Conservation (phyloP, 2,113 vertebrate genomes). For the Ivindomyrus marchei region DNA sequence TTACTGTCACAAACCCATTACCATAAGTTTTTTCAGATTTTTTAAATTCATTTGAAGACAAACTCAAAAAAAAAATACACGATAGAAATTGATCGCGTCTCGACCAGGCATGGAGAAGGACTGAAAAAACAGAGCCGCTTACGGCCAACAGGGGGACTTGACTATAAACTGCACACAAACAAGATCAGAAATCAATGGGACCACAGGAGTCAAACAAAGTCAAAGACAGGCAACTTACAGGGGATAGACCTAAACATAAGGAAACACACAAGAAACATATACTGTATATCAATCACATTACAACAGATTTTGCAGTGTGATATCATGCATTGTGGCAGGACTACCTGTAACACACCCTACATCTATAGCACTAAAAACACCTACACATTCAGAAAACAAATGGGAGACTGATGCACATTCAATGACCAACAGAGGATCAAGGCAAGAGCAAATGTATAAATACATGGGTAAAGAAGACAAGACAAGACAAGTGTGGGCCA, state of each 20-base stretch:
- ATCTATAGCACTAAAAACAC: no score
- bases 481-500: no score
- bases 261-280: no score
- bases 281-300: no score
- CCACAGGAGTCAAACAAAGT: background rate
- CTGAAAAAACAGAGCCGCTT: background rate
- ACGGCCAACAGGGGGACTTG: background rate
- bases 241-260: background rate
- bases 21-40: no score
- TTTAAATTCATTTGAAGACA: no score
- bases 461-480: background rate
- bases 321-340: no score
- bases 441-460: background rate
- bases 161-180: background rate
- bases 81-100: background rate
- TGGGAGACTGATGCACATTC: background rate
- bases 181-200: background rate
- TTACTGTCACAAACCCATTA: no score
- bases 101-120: background rate
- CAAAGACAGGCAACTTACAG: background rate
- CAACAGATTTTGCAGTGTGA: no score
- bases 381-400: no score
- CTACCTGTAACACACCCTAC: no score
- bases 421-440: background rate
- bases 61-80: background rate